Conservation (phyloP, 2,888 invertebrate genomes). For the Perizoma flavofasciatum region DNA sequence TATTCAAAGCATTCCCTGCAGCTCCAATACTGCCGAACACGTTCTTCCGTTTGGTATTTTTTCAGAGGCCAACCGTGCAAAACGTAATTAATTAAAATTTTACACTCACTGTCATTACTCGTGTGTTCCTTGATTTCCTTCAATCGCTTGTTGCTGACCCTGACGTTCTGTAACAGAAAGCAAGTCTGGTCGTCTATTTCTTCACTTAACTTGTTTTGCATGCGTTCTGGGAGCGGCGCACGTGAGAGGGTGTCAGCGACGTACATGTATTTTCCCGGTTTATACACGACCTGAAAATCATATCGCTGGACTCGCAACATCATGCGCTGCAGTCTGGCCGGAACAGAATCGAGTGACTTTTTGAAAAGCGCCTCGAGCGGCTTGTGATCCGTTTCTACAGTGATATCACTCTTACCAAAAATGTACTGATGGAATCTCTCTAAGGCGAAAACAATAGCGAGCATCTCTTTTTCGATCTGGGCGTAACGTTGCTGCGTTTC, state of each 20-base stretch:
- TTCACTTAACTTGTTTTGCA: not conserved
- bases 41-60: too few relatives aligned
- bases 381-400: too few relatives aligned
- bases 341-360: too few relatives aligned
- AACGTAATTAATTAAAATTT: not conserved
- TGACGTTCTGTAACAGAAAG: not conserved
- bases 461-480: too few relatives aligned
- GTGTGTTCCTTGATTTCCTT: not conserved
- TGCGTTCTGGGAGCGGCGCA: not conserved
- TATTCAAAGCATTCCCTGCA: too few relatives aligned
- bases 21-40: too few relatives aligned
- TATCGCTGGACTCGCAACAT: too few relatives aligned
- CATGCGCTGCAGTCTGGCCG: too few relatives aligned
- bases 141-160: not conserved
- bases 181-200: not conserved
- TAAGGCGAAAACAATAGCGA: too few relatives aligned
- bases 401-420: slow-evolving; percentile 20
- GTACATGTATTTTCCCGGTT: slow-evolving; percentile 24
- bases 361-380: too few relatives aligned
- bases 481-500: too few relatives aligned
- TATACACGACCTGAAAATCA: slow-evolving; percentile 4
- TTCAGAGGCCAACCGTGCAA: too few relatives aligned
- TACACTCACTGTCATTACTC: not conserved
- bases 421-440: slow-evolving; percentile 4
- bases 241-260: not conserved